These are phyloP conservation scores for Papilio glaucus DNA, from an alignment of 1,140 invertebrate genomes.

Conservation along the genomic window DNA sequence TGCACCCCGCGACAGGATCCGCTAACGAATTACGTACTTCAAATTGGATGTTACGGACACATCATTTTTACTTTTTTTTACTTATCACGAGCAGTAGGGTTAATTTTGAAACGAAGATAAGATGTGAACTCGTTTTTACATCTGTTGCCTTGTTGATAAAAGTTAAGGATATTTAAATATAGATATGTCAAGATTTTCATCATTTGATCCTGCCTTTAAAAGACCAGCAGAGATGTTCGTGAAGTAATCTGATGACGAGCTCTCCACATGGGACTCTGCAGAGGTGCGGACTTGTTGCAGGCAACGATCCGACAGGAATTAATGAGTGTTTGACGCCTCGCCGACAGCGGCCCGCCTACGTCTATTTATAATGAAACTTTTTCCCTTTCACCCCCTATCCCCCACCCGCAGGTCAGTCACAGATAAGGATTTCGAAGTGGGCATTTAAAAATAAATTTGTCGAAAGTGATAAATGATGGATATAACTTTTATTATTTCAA, in stretches of 20 bases:
- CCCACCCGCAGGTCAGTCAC: slow-evolving; percentile 61
- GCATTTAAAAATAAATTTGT: slow-evolving; percentile 83
- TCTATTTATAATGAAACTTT: slow-evolving; percentile 62
- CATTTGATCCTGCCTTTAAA: too few species aligned
- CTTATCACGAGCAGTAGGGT: not conserved
- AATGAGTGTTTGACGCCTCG: slow-evolving; percentile 63
- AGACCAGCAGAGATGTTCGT: too few species aligned
- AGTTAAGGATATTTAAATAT: too few species aligned
- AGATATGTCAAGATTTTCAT: too few species aligned
- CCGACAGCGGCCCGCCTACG: slow-evolving; percentile 64
- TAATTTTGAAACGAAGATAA: not conserved
- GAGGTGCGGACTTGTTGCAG: too few species aligned
- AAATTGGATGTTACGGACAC: slow-evolving; percentile 60
- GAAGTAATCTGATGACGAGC: not conserved
- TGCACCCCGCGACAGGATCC: slow-evolving; percentile 72
- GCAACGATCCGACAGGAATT: slow-evolving; percentile 38
- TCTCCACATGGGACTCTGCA: slow-evolving; percentile 36
- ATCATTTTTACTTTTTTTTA: slow-evolving; percentile 61
- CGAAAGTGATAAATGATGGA: slow-evolving; percentile 81
- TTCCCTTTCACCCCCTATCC: slow-evolving; percentile 54
- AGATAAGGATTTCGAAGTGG: slow-evolving; percentile 70
- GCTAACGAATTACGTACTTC: slow-evolving; percentile 79
- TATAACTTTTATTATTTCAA: slow-evolving; percentile 83
- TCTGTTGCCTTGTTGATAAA: too few species aligned
- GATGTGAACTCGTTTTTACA: not conserved